Conservation (phyloP, 1,140 invertebrate genomes). For the Drosophila grimshawi region DNA sequence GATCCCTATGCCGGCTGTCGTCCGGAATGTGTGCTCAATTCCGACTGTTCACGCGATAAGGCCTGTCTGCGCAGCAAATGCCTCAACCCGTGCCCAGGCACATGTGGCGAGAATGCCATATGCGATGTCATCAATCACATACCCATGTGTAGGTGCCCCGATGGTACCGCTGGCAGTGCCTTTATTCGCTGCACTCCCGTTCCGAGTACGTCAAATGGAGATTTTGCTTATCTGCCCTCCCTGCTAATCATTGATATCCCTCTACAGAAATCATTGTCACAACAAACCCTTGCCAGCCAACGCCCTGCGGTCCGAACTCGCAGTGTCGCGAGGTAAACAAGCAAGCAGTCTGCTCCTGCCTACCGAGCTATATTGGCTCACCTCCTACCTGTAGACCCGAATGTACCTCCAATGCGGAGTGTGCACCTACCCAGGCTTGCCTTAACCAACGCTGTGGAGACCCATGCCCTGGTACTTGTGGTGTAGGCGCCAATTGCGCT, state of each 20-base stretch:
- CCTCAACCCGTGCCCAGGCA: constrained; percentile 90
- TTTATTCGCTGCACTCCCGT: constrained; percentile 83
- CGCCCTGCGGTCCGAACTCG: constrained; percentile 93
- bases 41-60: constrained; percentile 90
- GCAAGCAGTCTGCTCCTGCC: constrained; percentile 89
- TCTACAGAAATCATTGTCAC: constrained; percentile 81
- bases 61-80: constrained; percentile 93
- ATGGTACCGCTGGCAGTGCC: constrained; percentile 91
- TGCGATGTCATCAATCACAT: constrained; percentile 92
- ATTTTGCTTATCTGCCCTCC: constrained; percentile 3
- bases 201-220: constrained; percentile 85
- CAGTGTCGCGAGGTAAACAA: constrained; percentile 89
- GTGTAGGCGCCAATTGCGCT: constrained; percentile 89
- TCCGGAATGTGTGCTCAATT: constrained; percentile 93
- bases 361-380: constrained; percentile 87
- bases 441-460: constrained; percentile 89
- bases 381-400: constrained; percentile 90
- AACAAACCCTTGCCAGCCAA: constrained; percentile 89
- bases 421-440: constrained; percentile 88
- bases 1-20: constrained; percentile 93
- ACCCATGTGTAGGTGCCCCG: constrained; percentile 90
- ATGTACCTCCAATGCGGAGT: constrained; percentile 90
- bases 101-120: constrained; percentile 91
- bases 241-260: constrained; percentile 85
- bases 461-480: constrained; percentile 92